Evolutionary conservation across 2,113 vertebrate species (phyloP), one percentile per base, ranked within the genome.

Genomic region (Phalacrocorax brasilianus): DNA sequence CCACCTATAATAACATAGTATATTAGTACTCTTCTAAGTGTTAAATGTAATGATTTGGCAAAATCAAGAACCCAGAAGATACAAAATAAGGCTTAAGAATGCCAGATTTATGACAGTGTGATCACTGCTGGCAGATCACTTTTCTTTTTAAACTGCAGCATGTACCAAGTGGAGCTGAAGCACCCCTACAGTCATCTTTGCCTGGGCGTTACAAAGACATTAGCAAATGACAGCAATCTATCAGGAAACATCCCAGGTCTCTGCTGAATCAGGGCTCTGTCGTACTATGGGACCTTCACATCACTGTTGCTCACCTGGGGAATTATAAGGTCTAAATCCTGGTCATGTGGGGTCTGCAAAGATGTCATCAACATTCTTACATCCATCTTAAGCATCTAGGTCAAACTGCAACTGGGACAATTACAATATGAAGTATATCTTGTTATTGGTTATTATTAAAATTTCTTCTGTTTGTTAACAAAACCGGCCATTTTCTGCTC

Each of bases 41-140:
- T 76, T 74, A 71, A 35, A 89, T 49, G 38, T 40, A 87, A 68
- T 56, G 47, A 77, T 81, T 97, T 85, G 62, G 30, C 73, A 84
- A 95, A 85, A 52, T 74, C 75, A 92, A 65, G 27, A 89, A 91
- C 49, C 14, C 65, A 87, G 56, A 75, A 89, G 23, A 75, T 32
- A 67, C 38, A 85, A 91, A 52, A 47, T 11, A 63, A 52, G 35
- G 23, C 9, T 81, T 44, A 75, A 11, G 47, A 75, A 61, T 81
- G 40, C n/a, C 87, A 92, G 84, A 94, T 92, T 95, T 89, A 92
- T 95, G 95, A 85, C 87, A 89, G 32, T 56, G 79, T 78, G 95
- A 81, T 91, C 87, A 61, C 70, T 68, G 61, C 44, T 95, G 94
- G 68, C 76, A 95, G 91, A 81, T 56, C 56, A 78, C 93, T 91